A percentile compares a stretch with the other conserved stretches of the same genome.
Evolutionary conservation across 2,113 vertebrate species (phyloP).

Genomic region (Electrona antarctica): DNA sequence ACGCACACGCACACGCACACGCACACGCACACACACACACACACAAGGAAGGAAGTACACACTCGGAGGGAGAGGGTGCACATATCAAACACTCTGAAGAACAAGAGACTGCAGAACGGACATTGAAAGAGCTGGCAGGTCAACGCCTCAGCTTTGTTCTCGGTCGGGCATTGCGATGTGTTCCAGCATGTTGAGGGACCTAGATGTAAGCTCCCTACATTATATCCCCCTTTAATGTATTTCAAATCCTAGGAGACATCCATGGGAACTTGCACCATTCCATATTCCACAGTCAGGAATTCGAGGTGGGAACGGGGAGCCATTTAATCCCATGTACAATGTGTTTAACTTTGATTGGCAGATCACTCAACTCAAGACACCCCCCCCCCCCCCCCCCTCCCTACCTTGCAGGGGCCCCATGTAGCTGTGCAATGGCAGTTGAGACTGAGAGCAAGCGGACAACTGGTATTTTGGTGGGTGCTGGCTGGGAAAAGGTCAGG

Average conservation of each 20-base stretch:
- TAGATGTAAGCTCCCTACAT: slow-evolving; percentile 18
- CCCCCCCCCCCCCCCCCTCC: slow-evolving; percentile 22
- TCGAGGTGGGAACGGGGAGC: neutral
- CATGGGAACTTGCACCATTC: slow-evolving; percentile 57
- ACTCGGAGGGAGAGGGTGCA: slow-evolving; percentile 29
- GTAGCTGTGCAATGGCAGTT: slow-evolving; percentile 28
- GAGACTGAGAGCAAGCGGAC: slow-evolving; percentile 41
- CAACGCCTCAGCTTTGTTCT: slow-evolving; percentile 22
- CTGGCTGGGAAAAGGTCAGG: slow-evolving; percentile 57
- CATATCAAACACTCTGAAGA: slow-evolving; percentile 34
- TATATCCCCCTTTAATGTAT: slow-evolving; percentile 35
- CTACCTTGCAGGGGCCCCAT: slow-evolving; percentile 48
- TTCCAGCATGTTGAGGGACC: slow-evolving; percentile 25
- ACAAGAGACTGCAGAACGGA: slow-evolving; percentile 32
- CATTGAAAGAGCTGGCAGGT: slow-evolving; percentile 49
- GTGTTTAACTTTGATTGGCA: slow-evolving; percentile 72
- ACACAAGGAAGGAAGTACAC: slow-evolving; percentile 8
- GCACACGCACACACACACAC: slow-evolving; percentile 8
- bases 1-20: neutral
- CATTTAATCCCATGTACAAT: slow-evolving; percentile 71
- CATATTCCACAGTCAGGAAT: slow-evolving; percentile 51
- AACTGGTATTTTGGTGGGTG: slow-evolving; percentile 51
- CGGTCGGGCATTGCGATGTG: slow-evolving; percentile 6
- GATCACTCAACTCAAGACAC: slow-evolving; percentile 30
- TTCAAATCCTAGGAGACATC: slow-evolving; percentile 28